These are phyloP conservation scores for Eupithecia subumbrata DNA, from an alignment of 2,888 invertebrate species.

Conservation along the genomic window DNA sequence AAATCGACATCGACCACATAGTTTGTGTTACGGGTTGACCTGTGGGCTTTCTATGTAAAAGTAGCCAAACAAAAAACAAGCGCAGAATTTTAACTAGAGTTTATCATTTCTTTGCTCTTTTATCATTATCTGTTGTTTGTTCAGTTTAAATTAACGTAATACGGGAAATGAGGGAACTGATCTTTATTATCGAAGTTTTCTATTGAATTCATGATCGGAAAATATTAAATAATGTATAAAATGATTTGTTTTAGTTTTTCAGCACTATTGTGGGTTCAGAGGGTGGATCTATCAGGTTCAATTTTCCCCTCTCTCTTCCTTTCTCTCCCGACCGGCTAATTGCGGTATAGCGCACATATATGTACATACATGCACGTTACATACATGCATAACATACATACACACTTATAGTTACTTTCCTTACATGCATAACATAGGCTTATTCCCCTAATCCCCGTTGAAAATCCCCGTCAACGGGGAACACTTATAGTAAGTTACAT, in stretches of 20 bases:
- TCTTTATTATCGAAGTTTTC: not conserved
- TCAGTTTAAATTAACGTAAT: slow-evolving; percentile 38
- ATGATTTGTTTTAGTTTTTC: not conserved
- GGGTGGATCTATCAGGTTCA: not conserved
- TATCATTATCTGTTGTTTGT: slow-evolving; percentile 47
- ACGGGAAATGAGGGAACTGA: slow-evolving; percentile 20
- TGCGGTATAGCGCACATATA: not conserved
- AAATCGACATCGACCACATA: not conserved
- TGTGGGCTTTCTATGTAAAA: slow-evolving; percentile 12
- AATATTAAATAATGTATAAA: not conserved
- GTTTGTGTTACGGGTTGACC: not conserved
- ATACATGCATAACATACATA: no score
- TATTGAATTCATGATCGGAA: slow-evolving; percentile 2
- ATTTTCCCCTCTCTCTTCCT: not conserved
- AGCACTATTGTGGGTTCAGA: not conserved
- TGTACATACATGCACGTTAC: not conserved
- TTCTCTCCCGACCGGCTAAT: not conserved
- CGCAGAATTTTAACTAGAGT: slow-evolving; percentile 44
- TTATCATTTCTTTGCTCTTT: slow-evolving; percentile 46
- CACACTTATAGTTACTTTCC: no score
- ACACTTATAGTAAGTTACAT: no score
- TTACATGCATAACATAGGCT: no score
- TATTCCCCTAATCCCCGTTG: no score
- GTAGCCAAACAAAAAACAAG: slow-evolving; percentile 44
- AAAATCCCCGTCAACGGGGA: no score